Evolutionary conservation across 2,113 vertebrate species (phyloP), one percentile per base, ranked within the genome.

Genomic region (Chionodraco myersi): DNA sequence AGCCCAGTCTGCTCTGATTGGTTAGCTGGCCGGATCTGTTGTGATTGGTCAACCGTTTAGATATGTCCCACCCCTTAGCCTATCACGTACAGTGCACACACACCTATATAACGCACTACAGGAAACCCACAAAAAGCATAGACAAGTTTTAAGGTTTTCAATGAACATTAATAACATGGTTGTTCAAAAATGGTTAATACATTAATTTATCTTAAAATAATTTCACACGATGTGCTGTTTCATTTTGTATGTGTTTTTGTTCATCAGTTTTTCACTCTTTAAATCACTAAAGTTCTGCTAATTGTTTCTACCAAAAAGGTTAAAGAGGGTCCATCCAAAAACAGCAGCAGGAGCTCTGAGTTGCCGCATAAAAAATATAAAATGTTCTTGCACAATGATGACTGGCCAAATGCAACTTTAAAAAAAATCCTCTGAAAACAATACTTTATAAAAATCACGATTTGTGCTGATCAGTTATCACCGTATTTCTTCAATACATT

Each of bases 391-490:
- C 5, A 16, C 7, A 11, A 16, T 10, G 13, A 56, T 26, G 23
- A n/a, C 16, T 47, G 21, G 30, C 15, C 10, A 69, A 69, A 21
- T 49, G 13, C 44, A 10, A 71, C 72, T 3, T 15, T 34, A 12
- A 21, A 44, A 1, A 47, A 63, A 51, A 45, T 1, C 2, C 36
- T 18, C n/a, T 48, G 10, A 1, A 41, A 51, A 67, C 61, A 68
- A 9, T 10, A 72, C 18, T 58, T 47, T 36, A 41, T 52, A 34
- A 18, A 78, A 77, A 79, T 4, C 54, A 41, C 18, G 34, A 14
- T 63, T 51, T 89, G 68, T 83, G 80, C 77, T 77, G 8, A 26
- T 73, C 0, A 48, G 51, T 62, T 21, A 79, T 53, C 1, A 4
- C 6, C 36, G 72, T 10, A 78, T 59, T 57, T 56, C 0, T 21